These are phyloP conservation scores for Eulemur rufifrons DNA, from an alignment of 2,113 vertebrate species.

Conservation along the genomic window DNA sequence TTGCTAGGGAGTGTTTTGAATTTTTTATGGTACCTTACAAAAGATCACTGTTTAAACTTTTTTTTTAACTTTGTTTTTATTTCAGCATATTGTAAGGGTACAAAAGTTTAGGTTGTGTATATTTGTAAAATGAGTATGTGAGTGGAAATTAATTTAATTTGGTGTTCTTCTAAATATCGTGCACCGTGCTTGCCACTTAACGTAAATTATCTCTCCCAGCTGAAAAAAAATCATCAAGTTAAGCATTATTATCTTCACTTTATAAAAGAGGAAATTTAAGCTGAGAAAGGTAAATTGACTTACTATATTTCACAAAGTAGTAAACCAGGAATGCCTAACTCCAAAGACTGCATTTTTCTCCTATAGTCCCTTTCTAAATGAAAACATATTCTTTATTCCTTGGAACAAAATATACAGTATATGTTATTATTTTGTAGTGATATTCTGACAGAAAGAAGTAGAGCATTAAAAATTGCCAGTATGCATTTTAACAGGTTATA, in stretches of 20 bases:
- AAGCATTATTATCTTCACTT: neutral
- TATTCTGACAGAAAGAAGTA: conserved; percentile 7
- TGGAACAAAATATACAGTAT: neutral
- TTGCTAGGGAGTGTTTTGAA: neutral
- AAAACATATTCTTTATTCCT: neutral
- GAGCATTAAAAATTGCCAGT: neutral
- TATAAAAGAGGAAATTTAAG: neutral
- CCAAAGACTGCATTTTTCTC: neutral
- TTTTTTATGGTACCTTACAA: neutral
- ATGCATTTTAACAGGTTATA: neutral
- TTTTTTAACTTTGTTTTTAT: too few species aligned
- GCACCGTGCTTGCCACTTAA: neutral
- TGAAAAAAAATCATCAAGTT: neutral
- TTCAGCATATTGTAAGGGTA: too few species aligned
- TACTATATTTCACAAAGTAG: neutral
- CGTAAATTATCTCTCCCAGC: neutral
- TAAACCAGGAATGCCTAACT: neutral
- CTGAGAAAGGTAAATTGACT: neutral
- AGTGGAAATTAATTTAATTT: conserved; percentile 17
- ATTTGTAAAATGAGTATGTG: neutral
- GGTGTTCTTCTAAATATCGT: neutral
- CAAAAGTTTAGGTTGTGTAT: too few species aligned
- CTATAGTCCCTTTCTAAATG: neutral
- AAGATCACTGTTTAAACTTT: neutral
- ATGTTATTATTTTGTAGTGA: conserved; percentile 4